Conservation (phyloP, 2,797 vertebrate species). For the Chaetophractus vellerosus region DNA sequence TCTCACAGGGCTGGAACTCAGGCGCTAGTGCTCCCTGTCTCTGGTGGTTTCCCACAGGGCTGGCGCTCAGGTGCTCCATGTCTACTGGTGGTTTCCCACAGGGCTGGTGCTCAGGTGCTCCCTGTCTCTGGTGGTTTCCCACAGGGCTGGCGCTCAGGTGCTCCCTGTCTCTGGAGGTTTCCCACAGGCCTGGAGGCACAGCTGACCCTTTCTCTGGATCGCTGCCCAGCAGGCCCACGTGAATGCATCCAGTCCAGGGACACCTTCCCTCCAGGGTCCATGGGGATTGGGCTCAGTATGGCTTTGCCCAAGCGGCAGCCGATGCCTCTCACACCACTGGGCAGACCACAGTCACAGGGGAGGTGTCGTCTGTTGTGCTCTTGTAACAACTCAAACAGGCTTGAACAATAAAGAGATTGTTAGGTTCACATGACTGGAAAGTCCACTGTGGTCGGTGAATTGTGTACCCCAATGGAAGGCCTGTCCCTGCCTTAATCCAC, state of each 20-base stretch:
- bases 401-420: too few species aligned
- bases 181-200: too few species aligned
- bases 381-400: too few species aligned
- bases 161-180: too few species aligned
- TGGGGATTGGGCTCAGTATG: background rate
- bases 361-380: background rate
- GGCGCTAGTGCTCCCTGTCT: background rate
- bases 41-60: too few species aligned
- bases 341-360: background rate
- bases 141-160: background rate
- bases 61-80: too few species aligned
- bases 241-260: background rate
- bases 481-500: too few species aligned
- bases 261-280: background rate
- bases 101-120: too few species aligned
- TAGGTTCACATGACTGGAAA: too few species aligned
- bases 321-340: rapidly evolving
- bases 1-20: background rate
- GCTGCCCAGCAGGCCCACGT: rapidly evolving
- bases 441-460: too few species aligned
- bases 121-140: background rate
- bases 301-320: background rate
- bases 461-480: too few species aligned
- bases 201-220: background rate
- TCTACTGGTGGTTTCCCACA: too few species aligned